Evolutionary conservation across 2,113 vertebrate genomes (phyloP), one percentile per base, ranked within the genome.

Genomic region (Martes martes): DNA sequence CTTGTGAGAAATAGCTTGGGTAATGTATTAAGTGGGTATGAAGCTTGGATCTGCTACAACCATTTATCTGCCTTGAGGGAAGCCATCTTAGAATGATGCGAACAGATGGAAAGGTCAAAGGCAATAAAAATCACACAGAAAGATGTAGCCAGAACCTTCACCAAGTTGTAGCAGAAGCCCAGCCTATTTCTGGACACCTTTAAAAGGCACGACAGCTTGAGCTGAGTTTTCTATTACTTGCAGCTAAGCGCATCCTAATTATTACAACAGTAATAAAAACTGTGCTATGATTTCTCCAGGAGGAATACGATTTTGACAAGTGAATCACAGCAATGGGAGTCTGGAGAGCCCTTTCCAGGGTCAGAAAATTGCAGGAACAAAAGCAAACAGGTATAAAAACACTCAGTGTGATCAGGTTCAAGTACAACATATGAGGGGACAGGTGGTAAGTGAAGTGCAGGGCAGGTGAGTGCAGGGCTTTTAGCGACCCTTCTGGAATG

Each of bases 91-190:
- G 63, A 93, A 78, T 39, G 42, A 78, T 65, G 45, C 4, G 33
- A 65, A 88, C 33, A 89, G 18, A 82, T 11, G 55, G 21, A 90
- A 67, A 80, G 15, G 14, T 31, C 6, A 80, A 94, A 76, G 59
- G 23, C 45, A 91, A 78, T 24, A 73, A 71, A 79, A 67, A 93
- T 8, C 33, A 61, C 19, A 89, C 21, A 36, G 78, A 92, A 93
- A 73, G 23, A 73, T 50, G 16, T 24, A 91, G 45, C 2, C 26
- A 71, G 39, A 84, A 6, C 18, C 47, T 52, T 88, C 21, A 39
- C 8, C 28, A 90, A 83, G 61, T 21, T 55, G 28, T 16, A 65
- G 57, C 55, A 91, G 50, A 83, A 81, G 33, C 39, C 42, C 24
- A 45, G 23, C 7, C 39, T 61, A 79, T 19, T 1, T 69, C 21